Conservation (phyloP, 1,140 invertebrate genomes). For the Diorhabda carinulata region DNA sequence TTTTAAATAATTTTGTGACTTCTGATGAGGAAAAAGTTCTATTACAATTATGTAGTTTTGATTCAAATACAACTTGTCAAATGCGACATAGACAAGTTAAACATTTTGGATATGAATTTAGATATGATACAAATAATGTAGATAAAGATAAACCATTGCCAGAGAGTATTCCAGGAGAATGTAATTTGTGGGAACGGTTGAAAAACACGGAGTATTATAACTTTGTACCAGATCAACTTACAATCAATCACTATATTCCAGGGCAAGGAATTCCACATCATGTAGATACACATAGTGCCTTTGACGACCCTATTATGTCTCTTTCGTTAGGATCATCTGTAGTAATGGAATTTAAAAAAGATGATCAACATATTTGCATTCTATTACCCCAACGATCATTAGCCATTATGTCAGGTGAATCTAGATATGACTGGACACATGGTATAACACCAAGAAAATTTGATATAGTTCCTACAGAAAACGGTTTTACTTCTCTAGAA, state of each 20-base stretch:
- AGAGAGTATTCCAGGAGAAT: conserved; percentile 67
- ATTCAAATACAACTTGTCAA: conserved; percentile 40
- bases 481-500: conserved; percentile 53
- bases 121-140: conserved; percentile 86
- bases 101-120: conserved; percentile 93
- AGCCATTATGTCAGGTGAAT: conserved; percentile 77
- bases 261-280: conserved; percentile 95
- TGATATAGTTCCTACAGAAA: conserved; percentile 63
- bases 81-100: conserved; percentile 85
- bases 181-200: conserved; percentile 62
- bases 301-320: conserved; percentile 84
- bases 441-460: conserved; percentile 81
- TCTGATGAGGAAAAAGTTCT: conserved; percentile 67
- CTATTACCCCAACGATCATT: conserved; percentile 73
- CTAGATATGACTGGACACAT: conserved; percentile 77
- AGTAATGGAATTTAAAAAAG: conserved; percentile 83
- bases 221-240: conserved; percentile 80
- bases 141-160: conserved; percentile 65
- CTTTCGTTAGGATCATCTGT: conserved; percentile 81
- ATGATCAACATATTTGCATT: conserved; percentile 58
- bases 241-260: conserved; percentile 85
- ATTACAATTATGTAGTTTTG: conserved; percentile 60
- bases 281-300: conserved; percentile 92
- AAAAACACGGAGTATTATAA: conserved; percentile 48
- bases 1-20: conserved; percentile 73